Evolutionary conservation across 2,113 vertebrate species (phyloP).

Genomic region (Odocoileus virginianus): DNA sequence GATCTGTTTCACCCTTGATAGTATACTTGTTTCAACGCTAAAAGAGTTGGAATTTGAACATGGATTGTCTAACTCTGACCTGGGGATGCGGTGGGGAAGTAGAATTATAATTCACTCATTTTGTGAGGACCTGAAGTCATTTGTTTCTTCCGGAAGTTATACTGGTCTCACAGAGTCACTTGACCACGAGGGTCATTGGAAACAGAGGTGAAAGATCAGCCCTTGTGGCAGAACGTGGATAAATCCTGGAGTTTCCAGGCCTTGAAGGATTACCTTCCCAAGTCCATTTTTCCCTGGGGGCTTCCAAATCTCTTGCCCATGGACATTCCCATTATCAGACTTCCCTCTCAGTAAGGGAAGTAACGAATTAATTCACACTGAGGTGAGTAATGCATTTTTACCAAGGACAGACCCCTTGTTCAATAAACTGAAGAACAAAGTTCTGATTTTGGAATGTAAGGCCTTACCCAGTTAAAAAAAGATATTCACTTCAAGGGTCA

Average conservation of each 20-base stretch:
- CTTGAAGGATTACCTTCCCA: neutral
- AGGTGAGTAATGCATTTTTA: neutral
- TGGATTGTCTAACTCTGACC: neutral
- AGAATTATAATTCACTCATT: neutral
- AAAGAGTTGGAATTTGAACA: neutral
- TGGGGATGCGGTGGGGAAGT: neutral
- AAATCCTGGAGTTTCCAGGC: neutral
- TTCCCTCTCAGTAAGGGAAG: neutral
- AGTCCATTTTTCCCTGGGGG: neutral
- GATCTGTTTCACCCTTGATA: too few relatives aligned
- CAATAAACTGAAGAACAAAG: neutral
- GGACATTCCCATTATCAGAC: neutral
- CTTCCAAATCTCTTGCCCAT: neutral
- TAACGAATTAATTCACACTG: neutral
- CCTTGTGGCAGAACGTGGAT: accelerated
- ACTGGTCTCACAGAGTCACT: neutral
- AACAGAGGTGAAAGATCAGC: neutral
- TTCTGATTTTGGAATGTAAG: neutral
- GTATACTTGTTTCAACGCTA: neutral
- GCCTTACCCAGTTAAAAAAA: neutral
- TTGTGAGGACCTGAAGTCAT: neutral
- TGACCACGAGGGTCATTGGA: neutral
- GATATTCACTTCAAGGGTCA: neutral
- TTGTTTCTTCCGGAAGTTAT: neutral
- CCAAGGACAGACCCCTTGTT: neutral